Base-by-base conservation (phyloP, 2,113 vertebrate species). In the Chaetorhynchus papuensis region DNA sequence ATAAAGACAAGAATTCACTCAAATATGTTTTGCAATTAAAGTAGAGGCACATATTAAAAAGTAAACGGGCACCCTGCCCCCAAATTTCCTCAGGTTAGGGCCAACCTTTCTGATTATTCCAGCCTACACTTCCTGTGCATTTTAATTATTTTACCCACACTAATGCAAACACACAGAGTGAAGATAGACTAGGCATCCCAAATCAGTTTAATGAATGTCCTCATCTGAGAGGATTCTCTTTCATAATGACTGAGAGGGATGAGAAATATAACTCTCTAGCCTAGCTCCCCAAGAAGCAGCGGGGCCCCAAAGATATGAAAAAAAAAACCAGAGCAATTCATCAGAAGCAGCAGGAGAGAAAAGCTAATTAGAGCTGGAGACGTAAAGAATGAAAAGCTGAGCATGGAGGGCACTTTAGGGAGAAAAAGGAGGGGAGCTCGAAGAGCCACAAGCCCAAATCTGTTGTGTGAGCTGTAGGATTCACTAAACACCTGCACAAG, bases 331-430 rank as follows among this genome's bases (percentile, higher is more conserved):
- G 44, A 93, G 76, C 82, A 95, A 95, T 97, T 97, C 93, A 96
- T 96, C 87, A 95, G 96, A 84, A 96, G 33, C 95, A 97, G 96
- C 96, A 50, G 96, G 97, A 93, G 94, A 97, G 91, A 83, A 95
- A 91, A 97, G 95, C 94, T 97, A 97, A 97, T 96, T 95, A 95
- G 94, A 93, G 85, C 35, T 0, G 28, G 77, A 95, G 77, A 95
- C 1, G 1, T 80, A 66, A 88, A 76, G 72, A 91, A 93, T 85
- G 91, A 93, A 96, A 96, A 93, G 90, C 95, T 90, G 91, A 90
- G 90, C 28, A 47, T 77, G 57, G 93, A 95, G 83, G 90, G 71
- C 54, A 94, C 92, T 94, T 93, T 71, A 89, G 88, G 87, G 92
- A 95, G 75, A 74, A 88, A 95, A 90, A 81, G 74, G 47, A 92